These are phyloP conservation scores for Nomia melanderi DNA, from an alignment of 1,140 invertebrate genomes.

Conservation along the genomic window DNA sequence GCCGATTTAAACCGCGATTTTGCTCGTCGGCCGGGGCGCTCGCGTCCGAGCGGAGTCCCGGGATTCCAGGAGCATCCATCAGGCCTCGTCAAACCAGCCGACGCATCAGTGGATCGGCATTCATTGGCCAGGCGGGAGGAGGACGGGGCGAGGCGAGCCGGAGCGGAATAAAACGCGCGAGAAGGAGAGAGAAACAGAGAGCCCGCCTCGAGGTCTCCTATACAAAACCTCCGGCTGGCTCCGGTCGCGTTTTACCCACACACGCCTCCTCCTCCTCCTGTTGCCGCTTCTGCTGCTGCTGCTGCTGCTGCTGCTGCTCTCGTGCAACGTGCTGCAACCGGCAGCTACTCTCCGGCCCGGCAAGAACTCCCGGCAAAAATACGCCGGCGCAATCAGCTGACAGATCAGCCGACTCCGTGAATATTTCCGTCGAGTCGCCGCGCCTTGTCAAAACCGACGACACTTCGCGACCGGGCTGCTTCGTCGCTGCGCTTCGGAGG, in stretches of 20 bases:
- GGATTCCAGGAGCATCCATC: constrained; percentile 79
- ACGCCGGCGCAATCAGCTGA: constrained; percentile 65
- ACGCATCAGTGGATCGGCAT: constrained; percentile 79
- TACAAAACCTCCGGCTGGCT: constrained; percentile 31
- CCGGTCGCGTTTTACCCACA: constrained; percentile 36
- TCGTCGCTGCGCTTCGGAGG: not conserved
- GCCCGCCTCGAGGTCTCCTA: constrained; percentile 50
- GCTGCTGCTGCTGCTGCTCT: no score
- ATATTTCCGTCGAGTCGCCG: constrained; percentile 69
- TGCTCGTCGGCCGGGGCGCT: constrained; percentile 70
- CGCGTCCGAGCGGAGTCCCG: constrained; percentile 72
- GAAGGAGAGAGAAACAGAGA: constrained; percentile 60
- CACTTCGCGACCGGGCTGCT: constrained; percentile 22
- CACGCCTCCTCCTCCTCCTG: constrained; percentile 5
- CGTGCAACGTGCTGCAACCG: constrained; percentile 18
- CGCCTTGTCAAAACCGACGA: constrained; percentile 64
- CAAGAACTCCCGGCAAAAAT: constrained; percentile 58
- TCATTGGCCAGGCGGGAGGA: constrained; percentile 68
- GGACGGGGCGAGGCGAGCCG: constrained; percentile 27
- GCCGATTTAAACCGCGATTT: constrained; percentile 79
- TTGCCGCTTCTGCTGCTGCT: no score
- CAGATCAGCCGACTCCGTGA: constrained; percentile 72
- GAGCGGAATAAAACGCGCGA: constrained; percentile 21
- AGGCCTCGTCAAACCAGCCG: constrained; percentile 80
- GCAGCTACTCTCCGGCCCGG: constrained; percentile 46